Evolutionary conservation across 2,888 invertebrate species (phyloP), one percentile per base, ranked within the genome.

Genomic region (Belgica antarctica): DNA sequence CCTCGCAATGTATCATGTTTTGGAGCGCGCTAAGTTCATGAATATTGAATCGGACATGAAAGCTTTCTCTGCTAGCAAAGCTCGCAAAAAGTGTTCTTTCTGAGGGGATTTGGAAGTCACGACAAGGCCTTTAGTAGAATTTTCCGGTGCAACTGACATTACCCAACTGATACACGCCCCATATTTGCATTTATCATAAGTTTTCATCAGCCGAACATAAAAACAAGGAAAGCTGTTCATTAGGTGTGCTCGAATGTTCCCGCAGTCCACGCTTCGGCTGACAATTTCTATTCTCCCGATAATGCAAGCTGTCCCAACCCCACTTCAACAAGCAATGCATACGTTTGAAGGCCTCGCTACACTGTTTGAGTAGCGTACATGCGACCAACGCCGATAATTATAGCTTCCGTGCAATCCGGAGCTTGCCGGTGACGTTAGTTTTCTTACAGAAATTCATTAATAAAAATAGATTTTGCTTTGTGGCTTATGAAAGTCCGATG

Each of bases 331-430:
- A 41, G 12, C 41, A 41, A 41, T n/a, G 41, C 41, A 41, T 52
- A 22, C 22, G 52, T n/a, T n/a, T n/a, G n/a, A n/a, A n/a, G n/a
- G n/a, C n/a, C 52, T 10, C 46, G 17, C 52, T 8, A 17, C 52
- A 12, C 22, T 52, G 52, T 52, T 52, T n/a, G 15, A n/a, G 46
- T 46, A 46, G 17, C 52, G n/a, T n/a, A 52, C 52, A 52, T 52
- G 52, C 52, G 22, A 52, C 52, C 22, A 52, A 52, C 22, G n/a
- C 17, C 22, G 52, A 52, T 52, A 52, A 52, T 52, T 52, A 52
- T 17, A 52, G 52, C 22, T 52, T 52, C 7, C 22, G 52, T 52
- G 22, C 52, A 52, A 8, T 52, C 52, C 52, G 17, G n/a, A 22
- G 41, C n/a, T n/a, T n/a, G 17, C 52, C 52, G 52, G 52, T 52